These are phyloP conservation scores for Sylvia atricapilla DNA, from an alignment of 2,113 vertebrate species.

Conservation along the genomic window DNA sequence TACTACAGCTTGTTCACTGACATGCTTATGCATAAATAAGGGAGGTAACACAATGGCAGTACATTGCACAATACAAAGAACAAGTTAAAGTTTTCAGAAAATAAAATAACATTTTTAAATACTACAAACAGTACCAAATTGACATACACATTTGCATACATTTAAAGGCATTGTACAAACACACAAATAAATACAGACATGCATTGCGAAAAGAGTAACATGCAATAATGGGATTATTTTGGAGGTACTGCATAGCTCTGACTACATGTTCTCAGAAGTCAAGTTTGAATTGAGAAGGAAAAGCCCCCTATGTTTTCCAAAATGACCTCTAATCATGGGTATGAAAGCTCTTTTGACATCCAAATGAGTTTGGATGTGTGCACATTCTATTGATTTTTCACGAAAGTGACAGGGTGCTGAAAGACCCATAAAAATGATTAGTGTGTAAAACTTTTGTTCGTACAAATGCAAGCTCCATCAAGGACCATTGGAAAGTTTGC, in stretches of 20 bases:
- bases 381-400: slow-evolving; percentile 29
- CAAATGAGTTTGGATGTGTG: not conserved
- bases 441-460: not conserved
- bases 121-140: not conserved
- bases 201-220: not conserved
- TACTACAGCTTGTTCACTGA: not conserved
- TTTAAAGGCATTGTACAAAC: not conserved
- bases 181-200: not conserved
- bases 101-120: not conserved
- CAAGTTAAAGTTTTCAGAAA: not conserved
- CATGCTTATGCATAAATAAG: not conserved
- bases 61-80: not conserved
- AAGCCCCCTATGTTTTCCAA: not conserved
- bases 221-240: not conserved
- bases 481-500: not conserved
- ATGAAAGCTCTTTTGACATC: slow-evolving; percentile 7
- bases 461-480: not conserved
- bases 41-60: not conserved
- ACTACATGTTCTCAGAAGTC: not conserved
- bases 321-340: not conserved
- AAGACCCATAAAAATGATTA: slow-evolving; percentile 46
- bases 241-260: not conserved
- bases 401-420: not conserved
- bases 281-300: not conserved
- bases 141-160: not conserved